Conservation (phyloP, 2,113 vertebrate species). For the Vidua macroura region DNA sequence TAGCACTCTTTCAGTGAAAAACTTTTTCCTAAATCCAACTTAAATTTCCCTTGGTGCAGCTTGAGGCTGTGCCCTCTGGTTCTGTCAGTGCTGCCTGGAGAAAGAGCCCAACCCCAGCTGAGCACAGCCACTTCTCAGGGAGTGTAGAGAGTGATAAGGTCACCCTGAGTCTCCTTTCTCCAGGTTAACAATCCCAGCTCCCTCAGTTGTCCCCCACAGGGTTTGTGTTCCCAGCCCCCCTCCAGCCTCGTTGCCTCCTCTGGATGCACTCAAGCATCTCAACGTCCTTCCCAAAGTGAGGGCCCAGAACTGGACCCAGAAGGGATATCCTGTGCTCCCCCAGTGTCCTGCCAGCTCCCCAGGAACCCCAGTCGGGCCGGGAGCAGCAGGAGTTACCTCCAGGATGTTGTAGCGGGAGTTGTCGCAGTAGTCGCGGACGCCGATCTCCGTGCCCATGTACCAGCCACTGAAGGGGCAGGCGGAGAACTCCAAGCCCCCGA, state of each 20-base stretch:
- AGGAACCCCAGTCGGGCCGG: neutral
- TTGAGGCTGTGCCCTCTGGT: neutral
- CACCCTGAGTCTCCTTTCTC: neutral
- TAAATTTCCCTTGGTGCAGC: fast-evolving
- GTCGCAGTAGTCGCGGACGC: conserved; percentile 96
- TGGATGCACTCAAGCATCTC: fast-evolving
- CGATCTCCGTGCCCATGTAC: conserved; percentile 99
- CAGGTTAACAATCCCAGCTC: neutral
- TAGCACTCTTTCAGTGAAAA: neutral
- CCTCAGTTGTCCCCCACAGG: neutral
- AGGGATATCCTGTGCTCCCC: neutral
- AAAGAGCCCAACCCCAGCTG: neutral
- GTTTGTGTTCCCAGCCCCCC: neutral
- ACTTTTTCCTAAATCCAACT: neutral
- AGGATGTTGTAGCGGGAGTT: conserved; percentile 94
- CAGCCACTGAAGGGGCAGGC: conserved; percentile 97
- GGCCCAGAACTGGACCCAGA: neutral
- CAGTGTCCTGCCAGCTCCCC: neutral
- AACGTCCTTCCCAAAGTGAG: neutral
- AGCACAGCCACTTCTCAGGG: neutral
- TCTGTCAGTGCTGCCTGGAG: neutral
- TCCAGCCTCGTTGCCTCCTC: neutral
- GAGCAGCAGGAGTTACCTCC: conserved; percentile 76
- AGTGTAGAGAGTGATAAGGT: neutral
- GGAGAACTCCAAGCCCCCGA: conserved; percentile 92